Evolutionary conservation across 2,888 invertebrate genomes (phyloP), one percentile per base, ranked within the genome.

Genomic region (Ceriagrion tenellum): DNA sequence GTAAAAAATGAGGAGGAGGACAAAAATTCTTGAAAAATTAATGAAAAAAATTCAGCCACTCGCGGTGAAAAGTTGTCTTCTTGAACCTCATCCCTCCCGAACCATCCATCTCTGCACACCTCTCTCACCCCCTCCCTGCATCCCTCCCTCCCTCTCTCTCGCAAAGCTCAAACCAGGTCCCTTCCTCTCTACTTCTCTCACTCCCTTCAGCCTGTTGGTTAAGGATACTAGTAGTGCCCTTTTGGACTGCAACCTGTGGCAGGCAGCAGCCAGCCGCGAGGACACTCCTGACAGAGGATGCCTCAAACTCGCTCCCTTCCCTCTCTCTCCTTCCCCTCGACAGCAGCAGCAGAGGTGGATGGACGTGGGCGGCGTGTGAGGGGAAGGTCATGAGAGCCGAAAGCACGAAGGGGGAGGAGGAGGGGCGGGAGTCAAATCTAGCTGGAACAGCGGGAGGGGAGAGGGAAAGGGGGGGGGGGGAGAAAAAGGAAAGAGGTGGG

Each of bases 181-280:
- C n/a, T 26, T 89, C 55, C 55, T 26, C 89, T 47, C 89, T n/a
- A n/a, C n/a, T n/a, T 55, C 16, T 20, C 59, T 59, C 59, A 47
- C 59, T 20, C 59, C 59, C 59, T 20, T 89, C 16, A 81, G 81
- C 89, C 55, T 55, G 55, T 89, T 55, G 89, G 89, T n/a, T 59
- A 47, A 47, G 88, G 55, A 26, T 47, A 89, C 47, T 47, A 88
- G 47, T 59, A 63, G 93, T 69, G 93, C 56, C 93, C 93, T 47
- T 93, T 93, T 93, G 93, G 81, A 63, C 74, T 93, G 93, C 93
- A 93, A 93, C 93, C 93, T 93, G 93, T 93, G 69, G 93, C 93
- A 30, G 69, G 69, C 93, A 30, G 81, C 35, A 10, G 81, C 81
- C 35, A 35, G 18, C 35, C 47, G 69, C 74, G 63, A 91, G 91